These are phyloP conservation scores for Therioaphis trifolii DNA, from an alignment of 2,888 invertebrate genomes.

Conservation along the genomic window DNA sequence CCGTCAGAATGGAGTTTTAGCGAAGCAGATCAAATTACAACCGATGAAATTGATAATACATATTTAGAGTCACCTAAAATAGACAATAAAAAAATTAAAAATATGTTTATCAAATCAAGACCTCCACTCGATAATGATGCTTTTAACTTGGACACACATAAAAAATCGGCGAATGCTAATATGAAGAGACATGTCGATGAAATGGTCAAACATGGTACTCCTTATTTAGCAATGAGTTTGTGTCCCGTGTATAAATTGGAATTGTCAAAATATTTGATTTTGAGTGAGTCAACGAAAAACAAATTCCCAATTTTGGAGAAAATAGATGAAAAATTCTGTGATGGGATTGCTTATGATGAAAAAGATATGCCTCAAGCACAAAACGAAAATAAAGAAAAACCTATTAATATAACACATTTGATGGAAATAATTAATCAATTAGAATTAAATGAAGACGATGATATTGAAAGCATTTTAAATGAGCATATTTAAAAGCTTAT, in stretches of 20 bases:
- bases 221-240: slow-evolving; percentile 73
- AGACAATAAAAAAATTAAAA: slow-evolving; percentile 12
- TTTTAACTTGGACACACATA: slow-evolving; percentile 28
- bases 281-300: slow-evolving; percentile 15
- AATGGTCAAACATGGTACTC: slow-evolving; percentile 73
- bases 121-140: slow-evolving; percentile 32
- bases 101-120: slow-evolving; percentile 7
- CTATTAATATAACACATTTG: slow-evolving; percentile 19
- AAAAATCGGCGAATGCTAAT: slow-evolving; percentile 42
- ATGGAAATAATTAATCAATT: slow-evolving; percentile 31
- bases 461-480: slow-evolving; percentile 45
- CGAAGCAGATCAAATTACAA: slow-evolving; percentile 50
- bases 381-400: slow-evolving; percentile 12
- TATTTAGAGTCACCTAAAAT: slow-evolving; percentile 17
- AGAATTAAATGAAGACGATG: slow-evolving; percentile 33
- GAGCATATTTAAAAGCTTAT: slow-evolving; percentile 1
- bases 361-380: neutral
- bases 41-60: slow-evolving; percentile 17
- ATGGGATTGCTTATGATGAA: slow-evolving; percentile 51
- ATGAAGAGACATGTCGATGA: slow-evolving; percentile 70
- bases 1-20: slow-evolving; percentile 65
- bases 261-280: slow-evolving; percentile 67
- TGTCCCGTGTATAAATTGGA: slow-evolving; percentile 71
- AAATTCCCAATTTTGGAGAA: slow-evolving; percentile 47
- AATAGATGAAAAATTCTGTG: slow-evolving; percentile 39